Evolutionary conservation across 2,888 invertebrate species (phyloP).

Genomic region (Lepidochitona cinerea): DNA sequence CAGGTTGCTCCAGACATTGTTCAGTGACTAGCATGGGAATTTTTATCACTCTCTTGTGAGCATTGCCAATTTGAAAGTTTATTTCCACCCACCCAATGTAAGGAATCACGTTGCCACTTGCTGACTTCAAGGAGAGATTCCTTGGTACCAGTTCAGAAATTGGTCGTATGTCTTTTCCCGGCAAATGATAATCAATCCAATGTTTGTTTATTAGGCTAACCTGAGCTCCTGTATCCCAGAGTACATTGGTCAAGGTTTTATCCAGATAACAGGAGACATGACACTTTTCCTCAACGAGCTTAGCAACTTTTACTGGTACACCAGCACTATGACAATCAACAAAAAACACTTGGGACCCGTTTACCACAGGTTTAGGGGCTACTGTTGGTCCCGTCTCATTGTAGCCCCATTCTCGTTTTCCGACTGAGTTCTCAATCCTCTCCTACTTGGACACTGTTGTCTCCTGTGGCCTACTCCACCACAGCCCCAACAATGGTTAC

Average conservation of each 20-base stretch:
- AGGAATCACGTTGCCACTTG: not conserved
- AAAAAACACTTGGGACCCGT: no score
- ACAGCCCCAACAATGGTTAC: no score
- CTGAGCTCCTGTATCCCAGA: not conserved
- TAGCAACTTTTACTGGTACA: no score
- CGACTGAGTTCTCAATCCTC: no score
- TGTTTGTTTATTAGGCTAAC: not conserved
- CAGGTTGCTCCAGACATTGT: not conserved
- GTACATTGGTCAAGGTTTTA: not conserved
- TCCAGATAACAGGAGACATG: not conserved
- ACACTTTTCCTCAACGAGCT: not conserved
- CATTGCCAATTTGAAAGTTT: not conserved
- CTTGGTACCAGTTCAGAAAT: not conserved
- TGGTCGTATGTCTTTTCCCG: not conserved
- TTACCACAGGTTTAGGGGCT: no score
- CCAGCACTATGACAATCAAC: no score
- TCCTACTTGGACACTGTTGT: no score
- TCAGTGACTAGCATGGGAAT: not conserved
- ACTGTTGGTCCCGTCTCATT: no score
- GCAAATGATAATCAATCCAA: not conserved
- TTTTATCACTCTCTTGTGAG: not conserved
- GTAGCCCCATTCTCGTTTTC: no score
- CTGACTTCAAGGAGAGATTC: not conserved
- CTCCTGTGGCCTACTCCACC: no score
- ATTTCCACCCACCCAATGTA: slow-evolving; percentile 1